A percentile compares a stretch with the other conserved stretches of the same genome.
phyloP scores from a whole-genome alignment of 2,797 vertebrate species.

The Neostethus bicornis region DNA sequence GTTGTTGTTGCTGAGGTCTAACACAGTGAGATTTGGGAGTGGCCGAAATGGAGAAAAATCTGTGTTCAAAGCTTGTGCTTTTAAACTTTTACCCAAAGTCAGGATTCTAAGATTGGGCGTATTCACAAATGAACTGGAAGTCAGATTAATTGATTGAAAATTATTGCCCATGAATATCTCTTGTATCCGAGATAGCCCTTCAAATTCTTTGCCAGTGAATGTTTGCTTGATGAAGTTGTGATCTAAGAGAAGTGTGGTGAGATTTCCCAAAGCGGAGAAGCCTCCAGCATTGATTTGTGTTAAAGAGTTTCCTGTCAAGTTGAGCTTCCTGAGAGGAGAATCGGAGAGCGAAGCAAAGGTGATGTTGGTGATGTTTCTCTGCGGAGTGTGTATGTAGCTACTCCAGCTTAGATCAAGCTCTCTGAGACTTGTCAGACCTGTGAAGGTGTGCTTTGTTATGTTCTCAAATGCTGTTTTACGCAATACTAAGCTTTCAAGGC shows the following conservation, averaged over 20 bases:
- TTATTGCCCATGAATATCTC: constrained; percentile 88
- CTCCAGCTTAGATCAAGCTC: constrained; percentile 84
- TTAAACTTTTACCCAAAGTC: constrained; percentile 82
- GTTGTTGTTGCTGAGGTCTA: constrained; percentile 97
- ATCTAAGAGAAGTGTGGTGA: constrained; percentile 85
- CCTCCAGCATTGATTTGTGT: constrained; percentile 72
- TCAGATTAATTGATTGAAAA: constrained; percentile 77
- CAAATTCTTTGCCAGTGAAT: constrained; percentile 87
- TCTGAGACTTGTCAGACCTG: constrained; percentile 83
- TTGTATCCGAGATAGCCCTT: constrained; percentile 81
- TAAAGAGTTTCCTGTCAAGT: constrained; percentile 84
- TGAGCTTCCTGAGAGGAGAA: constrained; percentile 85
- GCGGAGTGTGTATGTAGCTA: constrained; percentile 50
- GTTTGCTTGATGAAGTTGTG: constrained; percentile 87
- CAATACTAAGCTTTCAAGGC: constrained; percentile 84
- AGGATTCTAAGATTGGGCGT: constrained; percentile 83
- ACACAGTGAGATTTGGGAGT: constrained; percentile 81
- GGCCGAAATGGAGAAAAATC: constrained; percentile 85
- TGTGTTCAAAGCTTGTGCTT: constrained; percentile 68
- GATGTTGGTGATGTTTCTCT: constrained; percentile 79
- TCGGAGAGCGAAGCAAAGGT: constrained; percentile 86
- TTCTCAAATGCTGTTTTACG: constrained; percentile 73
- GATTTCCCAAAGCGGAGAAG: constrained; percentile 83
- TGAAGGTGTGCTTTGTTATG: constrained; percentile 82
- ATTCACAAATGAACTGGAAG: constrained; percentile 79